Evolutionary conservation across 2,113 vertebrate genomes (phyloP).

Genomic region (Panthera tigris): DNA sequence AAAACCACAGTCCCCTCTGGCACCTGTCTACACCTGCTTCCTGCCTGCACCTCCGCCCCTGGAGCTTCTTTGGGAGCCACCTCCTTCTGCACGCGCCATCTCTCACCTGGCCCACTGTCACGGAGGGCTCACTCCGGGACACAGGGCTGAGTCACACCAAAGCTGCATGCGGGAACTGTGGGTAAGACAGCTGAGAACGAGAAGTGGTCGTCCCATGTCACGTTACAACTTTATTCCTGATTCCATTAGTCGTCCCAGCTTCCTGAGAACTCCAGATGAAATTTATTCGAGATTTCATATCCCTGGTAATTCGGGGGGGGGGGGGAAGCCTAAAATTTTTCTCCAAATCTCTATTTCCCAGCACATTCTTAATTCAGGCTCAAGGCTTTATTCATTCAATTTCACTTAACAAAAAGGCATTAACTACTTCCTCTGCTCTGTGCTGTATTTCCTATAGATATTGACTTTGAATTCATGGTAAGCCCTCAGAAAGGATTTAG

Average conservation of each 20-base stretch:
- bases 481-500: neutral
- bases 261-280: constrained; percentile 11
- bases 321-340: neutral
- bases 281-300: neutral
- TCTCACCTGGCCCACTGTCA: neutral
- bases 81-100: too few relatives aligned
- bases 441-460: neutral
- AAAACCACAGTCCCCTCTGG: constrained; percentile 24
- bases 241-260: neutral
- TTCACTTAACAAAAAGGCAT: neutral
- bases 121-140: rapidly evolving
- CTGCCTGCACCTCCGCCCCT: neutral
- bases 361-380: neutral
- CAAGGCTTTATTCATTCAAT: neutral
- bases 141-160: neutral
- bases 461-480: neutral
- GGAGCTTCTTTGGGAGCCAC: neutral
- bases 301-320: neutral
- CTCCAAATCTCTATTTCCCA: neutral
- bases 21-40: neutral
- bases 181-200: neutral
- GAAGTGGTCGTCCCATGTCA: neutral
- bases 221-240: neutral
- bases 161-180: neutral
- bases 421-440: neutral